A percentile compares a stretch with the other conserved stretches of the same genome.
phyloP scores from a whole-genome alignment of 2,888 invertebrate genomes.

The Smittia aterrima region DNA sequence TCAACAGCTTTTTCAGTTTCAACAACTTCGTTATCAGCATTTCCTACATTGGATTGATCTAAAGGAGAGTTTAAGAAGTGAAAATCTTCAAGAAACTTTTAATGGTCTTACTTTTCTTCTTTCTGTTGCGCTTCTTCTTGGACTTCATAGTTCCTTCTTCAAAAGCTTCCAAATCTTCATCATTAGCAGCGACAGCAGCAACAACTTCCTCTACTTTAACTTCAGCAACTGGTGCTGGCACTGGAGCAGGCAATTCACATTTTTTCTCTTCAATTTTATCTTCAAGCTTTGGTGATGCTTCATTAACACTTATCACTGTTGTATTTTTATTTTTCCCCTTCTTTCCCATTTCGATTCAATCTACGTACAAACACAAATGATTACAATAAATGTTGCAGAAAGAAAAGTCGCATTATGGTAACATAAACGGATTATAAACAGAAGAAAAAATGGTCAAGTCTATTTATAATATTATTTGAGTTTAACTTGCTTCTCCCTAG shows the following conservation, averaged over 20 bases:
- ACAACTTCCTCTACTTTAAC: neutral
- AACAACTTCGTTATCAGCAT: neutral
- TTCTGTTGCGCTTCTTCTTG: slow-evolving; percentile 28
- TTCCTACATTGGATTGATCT: neutral
- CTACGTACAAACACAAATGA: neutral
- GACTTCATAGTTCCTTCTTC: neutral
- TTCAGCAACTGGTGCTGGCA: neutral
- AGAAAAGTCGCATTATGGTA: neutral
- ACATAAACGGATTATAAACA: slow-evolving; percentile 12
- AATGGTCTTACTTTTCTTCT: slow-evolving; percentile 20
- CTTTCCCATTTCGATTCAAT: slow-evolving; percentile 20
- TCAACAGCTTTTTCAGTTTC: neutral
- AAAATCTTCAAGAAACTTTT: too few relatives aligned
- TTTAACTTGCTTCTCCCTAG: neutral
- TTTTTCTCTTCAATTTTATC: neutral
- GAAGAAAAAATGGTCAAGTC: neutral
- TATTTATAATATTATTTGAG: neutral
- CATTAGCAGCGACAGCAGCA: neutral
- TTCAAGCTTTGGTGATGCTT: neutral
- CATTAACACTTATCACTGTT: neutral
- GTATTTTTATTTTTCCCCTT: slow-evolving; percentile 30
- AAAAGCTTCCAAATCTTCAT: neutral
- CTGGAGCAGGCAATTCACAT: neutral
- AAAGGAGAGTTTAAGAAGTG: too few relatives aligned
- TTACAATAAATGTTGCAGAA: neutral